Percentiles rank a stretch among this genome's conserved stretches.
Conservation (phyloP, 1,140 invertebrate genomes). For the Cydia splendana region DNA sequence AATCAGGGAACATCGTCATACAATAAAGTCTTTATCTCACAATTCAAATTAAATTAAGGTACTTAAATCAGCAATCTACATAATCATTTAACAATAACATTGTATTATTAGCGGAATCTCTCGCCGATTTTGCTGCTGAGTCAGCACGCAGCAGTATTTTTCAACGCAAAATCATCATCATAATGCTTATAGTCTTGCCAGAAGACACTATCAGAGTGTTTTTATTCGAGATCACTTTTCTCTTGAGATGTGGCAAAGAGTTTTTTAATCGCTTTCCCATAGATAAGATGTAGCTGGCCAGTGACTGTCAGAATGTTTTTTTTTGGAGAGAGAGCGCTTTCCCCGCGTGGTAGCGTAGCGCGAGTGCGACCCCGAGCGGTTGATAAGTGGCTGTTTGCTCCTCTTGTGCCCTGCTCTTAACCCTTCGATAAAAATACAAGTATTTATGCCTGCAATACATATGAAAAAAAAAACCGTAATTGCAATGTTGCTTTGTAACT, state of each 20-base stretch:
- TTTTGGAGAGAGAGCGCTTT: slow-evolving; percentile 66
- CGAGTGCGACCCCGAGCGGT: slow-evolving; percentile 61
- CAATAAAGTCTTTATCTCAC: not conserved
- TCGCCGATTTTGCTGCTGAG: too few relatives aligned
- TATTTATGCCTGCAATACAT: not conserved
- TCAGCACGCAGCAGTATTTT: too few relatives aligned
- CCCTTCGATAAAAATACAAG: slow-evolving; percentile 6
- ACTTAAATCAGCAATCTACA: not conserved
- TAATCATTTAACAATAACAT: not conserved
- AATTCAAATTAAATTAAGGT: not conserved
- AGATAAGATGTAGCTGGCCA: slow-evolving; percentile 2
- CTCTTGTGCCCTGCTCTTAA: slow-evolving; percentile 5
- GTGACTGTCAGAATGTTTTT: not conserved
- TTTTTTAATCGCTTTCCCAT: not conserved
- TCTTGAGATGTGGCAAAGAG: not conserved
- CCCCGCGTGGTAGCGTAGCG: slow-evolving; percentile 50
- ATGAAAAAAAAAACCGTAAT: not conserved
- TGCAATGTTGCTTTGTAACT: not conserved
- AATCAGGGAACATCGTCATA: not conserved
- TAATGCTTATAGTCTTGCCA: too few relatives aligned
- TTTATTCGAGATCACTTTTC: not conserved
- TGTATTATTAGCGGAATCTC: too few relatives aligned
- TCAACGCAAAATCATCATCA: too few relatives aligned
- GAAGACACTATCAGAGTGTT: not conserved
- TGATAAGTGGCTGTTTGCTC: slow-evolving; percentile 63